A percentile compares a stretch with the other conserved stretches of the same genome.
Conservation (phyloP, 2,113 vertebrate genomes). For the Daphoenositta chrysoptera region DNA sequence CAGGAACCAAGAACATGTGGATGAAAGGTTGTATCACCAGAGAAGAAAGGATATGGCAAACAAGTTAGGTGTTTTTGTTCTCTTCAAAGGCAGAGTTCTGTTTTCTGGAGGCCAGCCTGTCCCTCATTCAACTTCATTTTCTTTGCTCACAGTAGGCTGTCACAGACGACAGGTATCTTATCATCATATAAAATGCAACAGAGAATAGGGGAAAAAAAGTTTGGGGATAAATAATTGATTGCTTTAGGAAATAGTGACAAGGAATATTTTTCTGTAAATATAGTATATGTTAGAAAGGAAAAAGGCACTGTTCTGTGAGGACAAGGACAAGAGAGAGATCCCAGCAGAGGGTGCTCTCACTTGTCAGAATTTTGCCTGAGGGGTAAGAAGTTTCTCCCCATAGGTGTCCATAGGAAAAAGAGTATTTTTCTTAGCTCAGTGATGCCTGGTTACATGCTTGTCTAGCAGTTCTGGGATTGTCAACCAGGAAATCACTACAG, state of each 20-base stretch:
- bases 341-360: neutral
- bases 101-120: neutral
- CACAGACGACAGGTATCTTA: neutral
- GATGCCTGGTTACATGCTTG: neutral
- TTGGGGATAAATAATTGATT: slow-evolving; percentile 32
- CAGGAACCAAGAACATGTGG: neutral
- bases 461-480: neutral
- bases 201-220: neutral
- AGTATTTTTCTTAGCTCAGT: neutral
- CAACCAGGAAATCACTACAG: neutral
- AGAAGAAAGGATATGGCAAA: neutral
- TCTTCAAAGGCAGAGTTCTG: neutral
- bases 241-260: neutral
- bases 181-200: neutral
- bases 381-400: neutral
- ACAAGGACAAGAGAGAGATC: neutral
- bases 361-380: neutral
- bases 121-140: neutral
- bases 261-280: neutral
- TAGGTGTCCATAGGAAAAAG: neutral
- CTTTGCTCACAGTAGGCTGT: neutral
- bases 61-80: neutral
- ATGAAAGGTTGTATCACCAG: neutral
- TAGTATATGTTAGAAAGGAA: neutral
- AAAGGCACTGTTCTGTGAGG: neutral